phyloP scores from a whole-genome alignment of 1,140 invertebrate genomes.

The Zelostemma sp. region DNA sequence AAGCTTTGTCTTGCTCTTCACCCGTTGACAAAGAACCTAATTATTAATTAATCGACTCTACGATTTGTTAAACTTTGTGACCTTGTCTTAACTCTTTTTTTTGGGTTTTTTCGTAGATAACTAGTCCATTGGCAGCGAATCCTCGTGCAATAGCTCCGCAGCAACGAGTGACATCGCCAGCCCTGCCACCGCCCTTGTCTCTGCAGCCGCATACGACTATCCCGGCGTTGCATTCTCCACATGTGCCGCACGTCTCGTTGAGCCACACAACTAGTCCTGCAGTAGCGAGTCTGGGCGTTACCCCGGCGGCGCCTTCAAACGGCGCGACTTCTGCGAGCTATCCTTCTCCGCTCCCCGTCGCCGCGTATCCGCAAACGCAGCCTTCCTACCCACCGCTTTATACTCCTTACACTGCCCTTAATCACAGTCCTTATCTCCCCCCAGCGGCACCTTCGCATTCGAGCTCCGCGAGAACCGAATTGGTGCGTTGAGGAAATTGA shows the following conservation, averaged over 20 bases:
- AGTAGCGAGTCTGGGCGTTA: slow-evolving; percentile 71
- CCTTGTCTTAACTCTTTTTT: too few relatives aligned
- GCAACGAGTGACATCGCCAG: slow-evolving; percentile 64
- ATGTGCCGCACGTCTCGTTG: slow-evolving; percentile 71
- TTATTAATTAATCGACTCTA: too few relatives aligned
- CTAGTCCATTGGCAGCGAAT: slow-evolving; percentile 70
- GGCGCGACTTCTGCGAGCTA: slow-evolving; percentile 68
- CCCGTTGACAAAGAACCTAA: too few relatives aligned
- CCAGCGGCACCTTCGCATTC: slow-evolving; percentile 74
- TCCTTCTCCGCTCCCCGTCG: slow-evolving; percentile 68
- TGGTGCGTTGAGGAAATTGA: slow-evolving; percentile 70
- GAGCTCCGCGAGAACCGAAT: slow-evolving; percentile 74
- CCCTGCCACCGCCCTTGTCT: slow-evolving; percentile 65
- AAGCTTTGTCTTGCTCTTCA: slow-evolving; percentile 34
- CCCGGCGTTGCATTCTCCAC: slow-evolving; percentile 71
- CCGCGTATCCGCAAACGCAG: slow-evolving; percentile 74
- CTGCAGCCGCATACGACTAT: slow-evolving; percentile 69
- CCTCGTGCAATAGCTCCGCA: slow-evolving; percentile 70
- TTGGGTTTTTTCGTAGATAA: slow-evolving; percentile 62
- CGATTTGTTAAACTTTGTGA: too few relatives aligned
- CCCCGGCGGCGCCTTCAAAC: slow-evolving; percentile 71
- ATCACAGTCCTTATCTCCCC: slow-evolving; percentile 76
- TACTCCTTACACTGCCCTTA: slow-evolving; percentile 78
- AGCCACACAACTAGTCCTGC: slow-evolving; percentile 71
- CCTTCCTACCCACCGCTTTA: slow-evolving; percentile 79